Percentiles rank a stretch among this genome's conserved stretches.
Conservation (phyloP, 2,888 invertebrate species). For the Atethmia centrago region DNA sequence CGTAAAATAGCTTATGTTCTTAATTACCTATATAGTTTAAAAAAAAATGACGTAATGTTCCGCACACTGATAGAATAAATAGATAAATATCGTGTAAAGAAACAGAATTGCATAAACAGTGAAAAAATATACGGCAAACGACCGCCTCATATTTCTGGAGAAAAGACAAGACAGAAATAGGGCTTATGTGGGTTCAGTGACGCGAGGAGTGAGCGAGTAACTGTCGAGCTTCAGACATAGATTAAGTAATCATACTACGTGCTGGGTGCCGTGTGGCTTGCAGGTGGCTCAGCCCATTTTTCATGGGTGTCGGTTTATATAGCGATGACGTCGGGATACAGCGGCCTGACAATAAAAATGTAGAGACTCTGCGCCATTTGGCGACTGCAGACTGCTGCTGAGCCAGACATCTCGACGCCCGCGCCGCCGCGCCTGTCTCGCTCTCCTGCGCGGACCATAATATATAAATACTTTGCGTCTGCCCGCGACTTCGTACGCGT, state of each 20-base stretch:
- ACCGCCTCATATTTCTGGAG: slow-evolving; percentile 79
- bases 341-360: slow-evolving; percentile 59
- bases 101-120: slow-evolving; percentile 61
- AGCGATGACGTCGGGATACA: slow-evolving; percentile 55
- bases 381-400: slow-evolving; percentile 57
- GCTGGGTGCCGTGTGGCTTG: slow-evolving; percentile 52
- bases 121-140: slow-evolving; percentile 65
- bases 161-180: slow-evolving; percentile 86
- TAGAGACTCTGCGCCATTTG: slow-evolving; percentile 62
- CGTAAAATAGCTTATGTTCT: slow-evolving; percentile 13
- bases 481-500: no score
- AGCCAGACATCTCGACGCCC: slow-evolving; percentile 82
- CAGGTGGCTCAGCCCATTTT: slow-evolving; percentile 53
- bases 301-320: slow-evolving; percentile 56
- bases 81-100: slow-evolving; percentile 43
- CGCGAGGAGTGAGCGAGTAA: slow-evolving; percentile 69
- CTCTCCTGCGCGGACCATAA: slow-evolving; percentile 27
- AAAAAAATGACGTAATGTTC: slow-evolving; percentile 32
- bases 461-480: slow-evolving; percentile 36
- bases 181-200: slow-evolving; percentile 79
- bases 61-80: slow-evolving; percentile 42
- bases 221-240: slow-evolving; percentile 62
- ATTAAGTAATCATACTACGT: slow-evolving; percentile 62
- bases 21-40: slow-evolving; percentile 37
- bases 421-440: slow-evolving; percentile 48